phyloP scores from a whole-genome alignment of 2,888 invertebrate species.

The Blastobasis adustella region DNA sequence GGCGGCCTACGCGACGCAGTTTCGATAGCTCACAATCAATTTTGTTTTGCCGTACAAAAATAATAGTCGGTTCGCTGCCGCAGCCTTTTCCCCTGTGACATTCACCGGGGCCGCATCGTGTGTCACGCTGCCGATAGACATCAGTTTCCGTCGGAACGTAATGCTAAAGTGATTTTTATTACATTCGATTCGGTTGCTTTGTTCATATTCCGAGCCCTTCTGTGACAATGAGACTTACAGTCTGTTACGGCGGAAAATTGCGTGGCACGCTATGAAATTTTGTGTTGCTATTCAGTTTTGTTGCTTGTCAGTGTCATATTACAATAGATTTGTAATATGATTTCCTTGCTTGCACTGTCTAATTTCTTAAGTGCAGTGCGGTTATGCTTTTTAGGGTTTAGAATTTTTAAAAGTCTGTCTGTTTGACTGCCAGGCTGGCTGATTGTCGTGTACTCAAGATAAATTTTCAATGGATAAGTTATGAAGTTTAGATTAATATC shows the following conservation, averaged over 20 bases:
- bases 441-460: no score
- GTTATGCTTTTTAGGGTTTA: no score
- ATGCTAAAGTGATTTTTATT: slow-evolving; percentile 72
- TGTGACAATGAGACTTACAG: slow-evolving; percentile 43
- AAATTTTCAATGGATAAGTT: no score
- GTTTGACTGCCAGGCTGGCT: no score
- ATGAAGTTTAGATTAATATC: no score
- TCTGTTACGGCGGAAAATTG: slow-evolving; percentile 43
- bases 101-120: slow-evolving; percentile 63
- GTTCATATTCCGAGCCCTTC: slow-evolving; percentile 54
- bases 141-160: slow-evolving; percentile 64
- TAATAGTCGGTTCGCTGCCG: slow-evolving; percentile 57
- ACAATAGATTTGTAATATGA: no score
- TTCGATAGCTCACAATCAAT: slow-evolving; percentile 44
- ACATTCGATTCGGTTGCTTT: slow-evolving; percentile 70
- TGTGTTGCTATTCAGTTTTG: no score
- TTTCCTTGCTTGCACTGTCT: no score
- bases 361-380: no score
- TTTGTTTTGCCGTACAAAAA: slow-evolving; percentile 65
- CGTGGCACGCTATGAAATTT: slow-evolving; percentile 25
- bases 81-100: slow-evolving; percentile 59
- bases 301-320: no score
- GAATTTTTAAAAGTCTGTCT: no score
- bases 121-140: slow-evolving; percentile 67
- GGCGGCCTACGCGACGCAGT: slow-evolving; percentile 10